A percentile compares a stretch with the other conserved stretches of the same genome.
Evolutionary conservation across 1,140 invertebrate species (phyloP).

Genomic region (Centruroides vittatus): DNA sequence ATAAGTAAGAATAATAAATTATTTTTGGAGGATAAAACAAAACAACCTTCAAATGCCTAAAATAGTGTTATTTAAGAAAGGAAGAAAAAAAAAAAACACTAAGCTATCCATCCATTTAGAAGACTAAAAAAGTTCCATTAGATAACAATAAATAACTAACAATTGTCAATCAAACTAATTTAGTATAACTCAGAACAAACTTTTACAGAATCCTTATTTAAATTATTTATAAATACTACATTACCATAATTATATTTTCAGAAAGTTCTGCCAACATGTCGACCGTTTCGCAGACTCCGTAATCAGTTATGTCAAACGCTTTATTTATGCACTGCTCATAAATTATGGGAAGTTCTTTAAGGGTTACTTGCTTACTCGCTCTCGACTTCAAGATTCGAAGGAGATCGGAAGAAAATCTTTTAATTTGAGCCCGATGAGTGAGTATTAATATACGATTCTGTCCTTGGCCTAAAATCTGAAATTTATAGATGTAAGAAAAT

Average conservation of each 20-base stretch:
- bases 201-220: slow-evolving; percentile 3
- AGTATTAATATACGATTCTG: slow-evolving; percentile 70
- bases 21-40: no score
- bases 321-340: slow-evolving; percentile 56
- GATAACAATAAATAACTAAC: no score
- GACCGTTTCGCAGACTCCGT: slow-evolving; percentile 58
- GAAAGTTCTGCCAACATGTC: slow-evolving; percentile 60
- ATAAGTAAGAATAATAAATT: no score
- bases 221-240: neutral
- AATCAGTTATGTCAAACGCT: slow-evolving; percentile 58
- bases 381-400: slow-evolving; percentile 66
- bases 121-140: no score
- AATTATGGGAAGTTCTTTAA: slow-evolving; percentile 54
- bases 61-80: no score
- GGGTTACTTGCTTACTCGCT: slow-evolving; percentile 50
- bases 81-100: no score
- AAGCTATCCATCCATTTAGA: no score
- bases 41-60: no score
- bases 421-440: slow-evolving; percentile 70
- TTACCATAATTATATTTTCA: slow-evolving; percentile 51
- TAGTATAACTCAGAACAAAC: no score
- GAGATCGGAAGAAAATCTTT: slow-evolving; percentile 77
- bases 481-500: slow-evolving; percentile 10
- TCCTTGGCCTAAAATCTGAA: slow-evolving; percentile 72
- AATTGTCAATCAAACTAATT: no score